A percentile compares a stretch with the other conserved stretches of the same genome.
Evolutionary conservation across 2,888 invertebrate species (phyloP).

Genomic region (Andrena praecox): DNA sequence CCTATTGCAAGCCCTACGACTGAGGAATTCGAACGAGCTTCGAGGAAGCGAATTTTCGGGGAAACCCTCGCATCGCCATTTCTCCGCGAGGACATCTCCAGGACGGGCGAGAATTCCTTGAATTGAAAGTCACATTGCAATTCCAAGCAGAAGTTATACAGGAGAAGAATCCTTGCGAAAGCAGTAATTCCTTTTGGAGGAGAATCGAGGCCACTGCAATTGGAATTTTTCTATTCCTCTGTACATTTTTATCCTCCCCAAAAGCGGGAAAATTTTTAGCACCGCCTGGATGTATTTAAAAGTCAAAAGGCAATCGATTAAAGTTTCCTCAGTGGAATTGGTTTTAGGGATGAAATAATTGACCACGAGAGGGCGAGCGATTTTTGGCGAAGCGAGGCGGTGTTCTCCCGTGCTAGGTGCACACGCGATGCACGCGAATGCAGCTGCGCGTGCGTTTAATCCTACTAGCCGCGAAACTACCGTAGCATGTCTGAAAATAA

Average conservation of each 20-base stretch:
- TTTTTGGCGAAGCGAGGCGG: background rate
- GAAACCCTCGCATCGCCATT: background rate
- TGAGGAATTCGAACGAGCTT: slow-evolving; percentile 23
- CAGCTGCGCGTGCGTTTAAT: slow-evolving; percentile 19
- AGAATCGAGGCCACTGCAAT: too few relatives aligned
- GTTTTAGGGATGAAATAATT: too few relatives aligned
- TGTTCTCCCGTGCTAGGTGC: background rate
- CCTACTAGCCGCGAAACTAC: slow-evolving; percentile 1
- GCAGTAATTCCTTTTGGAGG: too few relatives aligned
- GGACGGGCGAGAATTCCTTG: background rate
- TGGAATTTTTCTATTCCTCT: too few relatives aligned
- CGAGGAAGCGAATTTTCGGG: background rate
- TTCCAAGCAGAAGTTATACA: background rate
- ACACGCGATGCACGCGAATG: background rate
- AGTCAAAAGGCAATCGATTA: too few relatives aligned
- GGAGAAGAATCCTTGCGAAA: too few relatives aligned
- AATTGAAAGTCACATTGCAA: background rate
- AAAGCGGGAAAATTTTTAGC: too few relatives aligned
- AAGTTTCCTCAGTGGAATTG: too few relatives aligned
- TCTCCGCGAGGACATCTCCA: background rate
- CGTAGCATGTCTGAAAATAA: slow-evolving; percentile 22
- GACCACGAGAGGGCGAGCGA: background rate
- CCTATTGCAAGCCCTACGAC: slow-evolving; percentile 8
- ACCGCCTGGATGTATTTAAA: too few relatives aligned
- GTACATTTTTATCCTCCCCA: too few relatives aligned